Base-by-base conservation (phyloP, 2,888 invertebrate genomes). In the Drosophila neutralis region DNA sequence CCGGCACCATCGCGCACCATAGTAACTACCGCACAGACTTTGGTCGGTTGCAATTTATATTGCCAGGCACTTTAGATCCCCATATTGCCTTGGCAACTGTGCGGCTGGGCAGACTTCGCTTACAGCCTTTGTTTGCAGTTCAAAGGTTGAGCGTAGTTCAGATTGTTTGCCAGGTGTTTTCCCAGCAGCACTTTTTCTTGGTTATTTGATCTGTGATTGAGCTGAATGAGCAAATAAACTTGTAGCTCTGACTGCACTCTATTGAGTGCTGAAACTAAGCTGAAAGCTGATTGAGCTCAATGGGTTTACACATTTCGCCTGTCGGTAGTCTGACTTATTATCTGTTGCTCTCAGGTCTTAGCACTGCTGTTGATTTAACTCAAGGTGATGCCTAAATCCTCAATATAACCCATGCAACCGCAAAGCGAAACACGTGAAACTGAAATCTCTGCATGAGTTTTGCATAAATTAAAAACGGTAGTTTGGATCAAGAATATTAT, bases 191-290 rank as follows among this genome's bases (percentile, higher is more conserved):
- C 73, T 79, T 83, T 84, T 79, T 79, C 60, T 73, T 73, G 67
- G 80, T 82, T 85, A 82, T 87, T 87, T 85, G 87, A 84, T 85
- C 82, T 81, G 87, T 84, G 87, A 82, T 85, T 85, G 87, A 82
- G 82, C 80, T 84, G 82, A 87, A 84, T 74, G 83, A 80, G 83
- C 87, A 84, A 84, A 84, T 86, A 84, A 86, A 86, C 84, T 83
- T 83, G 79, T 68, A 15, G n/a, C 38, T 61, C 5, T 38, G 60
- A 29, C 68, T 62, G 63, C 63, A 70, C 71, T 81, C 74, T 29
- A 70, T 75, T 66, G 71, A 75, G 58, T 78, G 67, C 67, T 67
- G 64, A 69, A 73, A 64, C 70, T 58, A 35, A 64, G 60, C 64
- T 68, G 68, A 56, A 64, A 71, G 65, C 65, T 78, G 73, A 83